Base-by-base conservation (phyloP, 1,140 invertebrate genomes). In the Eupristina koningsbergeri region DNA sequence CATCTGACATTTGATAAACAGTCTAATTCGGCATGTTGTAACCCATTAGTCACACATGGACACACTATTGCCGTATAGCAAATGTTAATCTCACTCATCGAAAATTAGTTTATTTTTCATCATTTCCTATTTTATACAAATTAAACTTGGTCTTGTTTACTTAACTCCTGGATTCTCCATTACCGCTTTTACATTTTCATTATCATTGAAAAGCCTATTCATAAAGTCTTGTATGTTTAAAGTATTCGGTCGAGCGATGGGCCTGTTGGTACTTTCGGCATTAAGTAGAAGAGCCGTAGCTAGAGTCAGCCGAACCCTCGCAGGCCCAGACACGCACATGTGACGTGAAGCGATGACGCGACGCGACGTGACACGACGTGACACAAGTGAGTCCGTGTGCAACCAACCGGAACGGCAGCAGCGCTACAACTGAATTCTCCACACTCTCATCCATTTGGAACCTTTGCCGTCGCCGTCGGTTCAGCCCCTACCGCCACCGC, bases 381-480 rank as follows among this genome's bases (percentile, higher is more conserved):
- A 50, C 78, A 45, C 34, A 64, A 63, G 63, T 61, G 69, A 82
- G 74, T 83, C 83, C 77, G 78, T 89, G 88, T 87, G n/a, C n/a
- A n/a, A n/a, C n/a, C n/a, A 87, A 87, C 75, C 86, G 79, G 87
- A 89, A 81, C 85, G 89, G 89, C 88, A 89, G 89, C 88, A 88
- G 87, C 89, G 89, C 90, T 89, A 90, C 89, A 88, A 91, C 90
- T 91, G 89, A 91, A 86, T 86, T 84, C 80, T 86, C 84, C 80
- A 34, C 82, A 67, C 86, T 81, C 83, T 85, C 58, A 29, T 50
- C 83, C 85, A 81, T 76, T 73, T 71, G 64, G 67, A 86, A 88
- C 74, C 85, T 73, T 86, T 84, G 84, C 92, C 91, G 64, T 92
- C 88, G 86, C 36, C 69, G 39, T 34, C 47, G 6, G 31, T 73